Evolutionary conservation across 2,113 vertebrate species (phyloP), one percentile per base, ranked within the genome.

Genomic region (Australoheros scitulus): DNA sequence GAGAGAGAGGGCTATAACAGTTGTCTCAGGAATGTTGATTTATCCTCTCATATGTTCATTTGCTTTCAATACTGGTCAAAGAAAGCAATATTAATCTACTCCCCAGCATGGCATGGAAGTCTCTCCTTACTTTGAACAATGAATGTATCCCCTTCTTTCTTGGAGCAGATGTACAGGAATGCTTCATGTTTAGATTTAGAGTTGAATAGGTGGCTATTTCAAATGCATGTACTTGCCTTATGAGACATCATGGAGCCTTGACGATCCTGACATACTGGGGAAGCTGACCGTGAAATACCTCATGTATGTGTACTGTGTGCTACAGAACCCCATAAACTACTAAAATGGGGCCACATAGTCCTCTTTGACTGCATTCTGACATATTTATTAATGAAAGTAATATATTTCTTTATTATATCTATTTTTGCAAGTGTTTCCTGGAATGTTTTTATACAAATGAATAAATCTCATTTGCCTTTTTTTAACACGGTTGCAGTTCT

Each of bases 331-430:
- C 86, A n/a, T n/a, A 36, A 83, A 91, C 85, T 85, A 89, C 91
- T 92, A 89, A 85, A 81, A 76, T 5, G 88, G 93, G 94, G 86
- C 50, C 76, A 70, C 4, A 15, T 70, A 75, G 83, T 91, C 88
- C 70, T 90, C 88, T 77, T 68, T 77, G 78, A 79, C 89, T 93
- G 91, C 87, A 87, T 88, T 93, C 83, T 94, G 86, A 94, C 93
- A 87, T 96, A 96, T 96, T 96, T 96, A 96, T 96, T 96, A 94
- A 94, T 90, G 92, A 96, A 96, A 96, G 91, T 96, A 96, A 96
- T 96, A 96, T 96, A 96, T 96, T 95, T 96, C 84, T 91, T 93
- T 91, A 89, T 86, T 60, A 78, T 91, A 90, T 94, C 92, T 96
- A 94, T 96, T 95, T 96, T 96, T 96, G 83, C 92, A 95, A 87